Base-by-base conservation (phyloP, 2,888 invertebrate genomes). In the Neuroscelio doddi region DNA sequence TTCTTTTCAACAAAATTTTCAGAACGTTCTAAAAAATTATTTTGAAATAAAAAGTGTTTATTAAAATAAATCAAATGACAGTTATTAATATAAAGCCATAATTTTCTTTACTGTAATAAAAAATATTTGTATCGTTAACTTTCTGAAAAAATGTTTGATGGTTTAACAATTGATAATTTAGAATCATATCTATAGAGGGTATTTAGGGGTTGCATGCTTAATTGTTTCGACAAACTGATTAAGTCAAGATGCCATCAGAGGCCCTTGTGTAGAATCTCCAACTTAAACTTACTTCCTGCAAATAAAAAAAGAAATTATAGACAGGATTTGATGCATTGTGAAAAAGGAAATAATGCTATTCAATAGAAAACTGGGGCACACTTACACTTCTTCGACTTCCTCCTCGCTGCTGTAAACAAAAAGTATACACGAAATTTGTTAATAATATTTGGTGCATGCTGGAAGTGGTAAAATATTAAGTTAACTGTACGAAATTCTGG, bases 351-450 rank as follows among this genome's bases (percentile, higher is more conserved):
- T 3, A 24, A 30, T 21, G 5, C 21, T 21, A 21, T 5, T 2
- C 2, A 21, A 21, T 21, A 21, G 21, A 24, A 8, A 68, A 64
- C 34, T 69, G 64, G 62, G 56, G 53, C 62, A 82, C 77, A 91
- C 92, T 92, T 90, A 92, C 92, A 92, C 91, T 90, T 92, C 91
- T 87, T 90, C 90, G 81, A 90, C 90, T 90, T 92, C 92, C 88
- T 92, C 92, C 84, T 89, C 89, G 86, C 88, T 89, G 85, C 89
- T 86, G 85, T 66, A 86, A 85, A 80, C n/a, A n/a, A n/a, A 83
- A 75, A 72, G 58, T 70, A 73, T 72, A 77, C 70, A 76, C 50
- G 66, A 71, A 58, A 64, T 38, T 51, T 61, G 75, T 78, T 79
- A 80, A 73, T 76, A 45, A 69, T 44, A 44, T 26, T 12, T 61